Evolutionary conservation across 2,888 invertebrate genomes (phyloP).

Genomic region (Andrena minutula): DNA sequence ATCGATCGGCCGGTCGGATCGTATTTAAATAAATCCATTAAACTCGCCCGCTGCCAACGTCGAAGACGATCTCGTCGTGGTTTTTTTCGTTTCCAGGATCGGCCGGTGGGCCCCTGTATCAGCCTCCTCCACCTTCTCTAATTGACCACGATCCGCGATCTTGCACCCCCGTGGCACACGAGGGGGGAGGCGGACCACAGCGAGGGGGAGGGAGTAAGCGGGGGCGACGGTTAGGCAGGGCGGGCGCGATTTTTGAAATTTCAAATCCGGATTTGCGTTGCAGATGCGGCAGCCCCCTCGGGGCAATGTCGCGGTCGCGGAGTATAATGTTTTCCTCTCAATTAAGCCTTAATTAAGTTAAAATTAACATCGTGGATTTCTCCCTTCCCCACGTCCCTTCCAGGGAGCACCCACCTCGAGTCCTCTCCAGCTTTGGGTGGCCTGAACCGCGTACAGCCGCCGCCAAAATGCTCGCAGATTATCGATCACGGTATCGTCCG

Average conservation of each 20-base stretch:
- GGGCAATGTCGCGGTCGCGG: conserved; percentile 81
- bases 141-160: conserved; percentile 83
- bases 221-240: conserved; percentile 50
- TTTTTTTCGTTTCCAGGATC: conserved; percentile 58
- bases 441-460: conserved; percentile 81
- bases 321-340: conserved; percentile 85
- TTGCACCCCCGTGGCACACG: conserved; percentile 67
- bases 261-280: conserved; percentile 85
- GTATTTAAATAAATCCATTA: conserved; percentile 62
- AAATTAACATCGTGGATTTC: conserved; percentile 85
- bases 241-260: conserved; percentile 84
- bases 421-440: conserved; percentile 84
- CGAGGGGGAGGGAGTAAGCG: conserved; percentile 2
- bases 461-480: conserved; percentile 63
- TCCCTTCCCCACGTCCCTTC: conserved; percentile 75
- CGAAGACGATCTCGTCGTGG: conserved; percentile 28
- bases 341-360: conserved; percentile 86
- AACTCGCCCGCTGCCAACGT: conserved; percentile 47
- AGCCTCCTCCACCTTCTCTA: conserved; percentile 74
- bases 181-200: conserved; percentile 14
- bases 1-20: conserved; percentile 26
- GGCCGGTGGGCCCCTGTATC: conserved; percentile 59
- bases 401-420: conserved; percentile 71
- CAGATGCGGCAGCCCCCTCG: conserved; percentile 80
- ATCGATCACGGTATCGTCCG: conserved; percentile 53